phyloP scores from a whole-genome alignment of 2,888 invertebrate species.

The Clusia tigrina region DNA sequence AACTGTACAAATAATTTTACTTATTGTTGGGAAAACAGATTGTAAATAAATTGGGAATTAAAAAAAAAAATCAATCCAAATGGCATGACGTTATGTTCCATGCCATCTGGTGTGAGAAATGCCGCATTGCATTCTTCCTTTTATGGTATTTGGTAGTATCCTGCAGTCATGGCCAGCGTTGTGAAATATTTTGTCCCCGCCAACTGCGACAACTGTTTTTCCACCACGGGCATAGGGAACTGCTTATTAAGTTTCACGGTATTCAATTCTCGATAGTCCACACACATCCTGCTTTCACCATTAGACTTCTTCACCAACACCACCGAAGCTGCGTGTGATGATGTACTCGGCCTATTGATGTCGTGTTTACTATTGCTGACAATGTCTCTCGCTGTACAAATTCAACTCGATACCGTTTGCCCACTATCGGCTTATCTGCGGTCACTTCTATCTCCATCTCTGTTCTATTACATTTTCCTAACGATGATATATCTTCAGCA shows the following conservation, averaged over 20 bases:
- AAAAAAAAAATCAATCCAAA: constrained; percentile 55
- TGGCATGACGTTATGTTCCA: constrained; percentile 49
- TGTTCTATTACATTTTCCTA: constrained; percentile 29
- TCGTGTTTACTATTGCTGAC: constrained; percentile 16
- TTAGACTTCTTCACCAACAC: constrained; percentile 29
- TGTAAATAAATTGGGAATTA: too few species aligned
- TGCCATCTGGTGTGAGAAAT: constrained; percentile 49
- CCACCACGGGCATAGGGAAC: constrained; percentile 28
- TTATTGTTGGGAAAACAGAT: too few species aligned
- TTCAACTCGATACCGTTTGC: constrained; percentile 33
- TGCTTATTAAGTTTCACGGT: constrained; percentile 24
- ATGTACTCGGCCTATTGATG: too few species aligned
- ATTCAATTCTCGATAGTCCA: constrained; percentile 27
- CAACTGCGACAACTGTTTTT: constrained; percentile 31
- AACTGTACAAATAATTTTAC: too few species aligned
- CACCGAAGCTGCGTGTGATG: constrained; percentile 31
- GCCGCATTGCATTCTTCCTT: constrained; percentile 44
- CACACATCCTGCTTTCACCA: constrained; percentile 23
- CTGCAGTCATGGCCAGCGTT: constrained; percentile 45
- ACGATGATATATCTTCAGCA: too few species aligned
- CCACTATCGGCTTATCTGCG: constrained; percentile 28
- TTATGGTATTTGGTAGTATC: constrained; percentile 43
- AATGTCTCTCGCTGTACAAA: constrained; percentile 24
- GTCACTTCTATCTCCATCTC: constrained; percentile 28
- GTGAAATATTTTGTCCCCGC: constrained; percentile 43